Conservation (phyloP, 2,797 vertebrate species). For the Gallinago stenura region DNA sequence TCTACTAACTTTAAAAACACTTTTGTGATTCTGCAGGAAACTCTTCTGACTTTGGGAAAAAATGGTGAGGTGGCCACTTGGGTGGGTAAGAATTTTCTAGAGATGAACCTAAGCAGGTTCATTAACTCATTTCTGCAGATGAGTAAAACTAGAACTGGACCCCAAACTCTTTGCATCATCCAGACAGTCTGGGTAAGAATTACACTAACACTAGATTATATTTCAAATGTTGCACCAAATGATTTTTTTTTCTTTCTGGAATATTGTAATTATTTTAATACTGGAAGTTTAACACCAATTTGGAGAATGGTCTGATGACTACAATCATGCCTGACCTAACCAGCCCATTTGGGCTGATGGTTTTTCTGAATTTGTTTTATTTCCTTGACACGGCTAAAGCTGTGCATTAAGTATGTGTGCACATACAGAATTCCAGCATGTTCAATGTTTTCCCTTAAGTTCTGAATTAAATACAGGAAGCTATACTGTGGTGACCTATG, state of each 20-base stretch:
- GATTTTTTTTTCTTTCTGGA: background rate
- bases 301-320: background rate
- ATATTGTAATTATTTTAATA: background rate
- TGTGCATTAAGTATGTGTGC: too few species aligned
- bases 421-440: background rate
- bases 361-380: background rate
- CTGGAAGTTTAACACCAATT: background rate
- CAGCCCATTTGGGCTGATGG: background rate
- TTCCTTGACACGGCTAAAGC: background rate
- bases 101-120: background rate
- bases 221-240: background rate
- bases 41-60: background rate
- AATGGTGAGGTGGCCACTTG: background rate
- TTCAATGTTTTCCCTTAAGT: background rate
- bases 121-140: too few species aligned
- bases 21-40: background rate
- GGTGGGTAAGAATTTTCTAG: background rate
- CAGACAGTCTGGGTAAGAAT: background rate
- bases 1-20: background rate
- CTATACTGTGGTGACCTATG: background rate
- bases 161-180: too few species aligned
- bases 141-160: too few species aligned
- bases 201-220: background rate
- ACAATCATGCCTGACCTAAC: background rate
- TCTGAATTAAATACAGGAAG: background rate